Conservation (phyloP, 2,797 vertebrate species). For the Helostoma temminkii region DNA sequence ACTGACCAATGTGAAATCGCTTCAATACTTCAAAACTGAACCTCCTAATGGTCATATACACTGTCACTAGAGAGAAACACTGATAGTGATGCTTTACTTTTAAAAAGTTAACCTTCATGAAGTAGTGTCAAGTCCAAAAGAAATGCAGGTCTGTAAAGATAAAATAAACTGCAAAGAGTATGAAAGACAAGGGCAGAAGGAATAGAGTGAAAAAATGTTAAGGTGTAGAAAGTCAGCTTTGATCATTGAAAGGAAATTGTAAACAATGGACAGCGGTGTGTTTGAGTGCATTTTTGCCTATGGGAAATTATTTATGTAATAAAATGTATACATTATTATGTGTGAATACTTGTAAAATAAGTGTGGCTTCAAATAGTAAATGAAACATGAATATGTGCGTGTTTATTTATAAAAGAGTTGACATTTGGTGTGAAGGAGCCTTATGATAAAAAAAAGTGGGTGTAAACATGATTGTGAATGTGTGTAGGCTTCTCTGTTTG, state of each 20-base stretch:
- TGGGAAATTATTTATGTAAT: neutral
- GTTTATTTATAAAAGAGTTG: constrained; percentile 24
- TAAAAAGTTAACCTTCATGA: neutral
- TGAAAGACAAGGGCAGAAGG: too few relatives aligned
- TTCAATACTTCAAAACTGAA: too few relatives aligned
- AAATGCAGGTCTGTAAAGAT: too few relatives aligned
- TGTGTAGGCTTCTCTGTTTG: neutral
- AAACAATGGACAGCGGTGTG: neutral
- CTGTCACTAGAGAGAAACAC: too few relatives aligned
- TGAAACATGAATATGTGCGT: neutral
- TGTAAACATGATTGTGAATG: neutral
- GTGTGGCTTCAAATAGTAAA: neutral
- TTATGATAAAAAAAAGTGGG: constrained; percentile 6
- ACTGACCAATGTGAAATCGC: too few relatives aligned
- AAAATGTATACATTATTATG: constrained; percentile 1
- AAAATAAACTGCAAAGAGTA: too few relatives aligned
- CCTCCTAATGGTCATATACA: too few relatives aligned
- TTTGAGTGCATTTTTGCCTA: neutral
- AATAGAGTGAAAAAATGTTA: constrained; percentile 3
- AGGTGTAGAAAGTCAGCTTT: neutral
- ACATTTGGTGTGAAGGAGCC: constrained; percentile 7
- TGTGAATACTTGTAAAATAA: neutral
- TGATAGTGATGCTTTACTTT: too few relatives aligned
- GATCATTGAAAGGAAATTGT: neutral
- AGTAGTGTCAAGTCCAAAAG: too few relatives aligned